Evolutionary conservation across 2,797 vertebrate genomes (phyloP), one percentile per base, ranked within the genome.

Genomic region (Micropoecilia bifurca): DNA sequence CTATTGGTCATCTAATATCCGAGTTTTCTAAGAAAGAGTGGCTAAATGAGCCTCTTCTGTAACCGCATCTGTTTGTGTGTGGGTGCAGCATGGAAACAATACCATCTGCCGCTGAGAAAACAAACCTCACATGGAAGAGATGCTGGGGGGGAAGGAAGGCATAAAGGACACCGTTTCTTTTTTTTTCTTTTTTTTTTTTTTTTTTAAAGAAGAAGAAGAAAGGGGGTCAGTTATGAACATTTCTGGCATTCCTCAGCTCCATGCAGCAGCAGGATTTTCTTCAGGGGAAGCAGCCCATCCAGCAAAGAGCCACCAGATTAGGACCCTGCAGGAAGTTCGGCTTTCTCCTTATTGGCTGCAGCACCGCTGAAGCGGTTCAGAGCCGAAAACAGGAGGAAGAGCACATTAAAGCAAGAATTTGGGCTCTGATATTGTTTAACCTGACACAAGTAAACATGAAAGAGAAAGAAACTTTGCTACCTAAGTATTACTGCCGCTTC

Each of bases 331-430:
- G 86, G 80, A 83, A 81, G 82, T 74, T 79, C 45, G 13, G 57
- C 76, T 76, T 66, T 85, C 88, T 86, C 78, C 74, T 83, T 46
- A 74, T 61, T 76, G 84, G 83, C 82, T 72, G 18, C 28, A 46
- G 25, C 77, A 16, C 81, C 47, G 81, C 80, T 55, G 76, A 77
- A 75, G 80, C 84, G 85, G 89, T 87, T 73, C 55, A 25, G 59
- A 61, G 80, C 89, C 82, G 28, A 87, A 69, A 63, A 16, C 28
- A 30, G 80, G 84, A 94, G 94, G 93, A 95, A 95, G 89, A 83
- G 53, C 77, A 87, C 88, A 91, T 94, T 93, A 94, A 93, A 90
- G 91, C 88, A 90, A 79, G 89, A 92, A 92, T 92, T 83, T 74
- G 55, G 88, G 85, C 76, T 69, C 77, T 78, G 83, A 88, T 88